phyloP scores from a whole-genome alignment of 2,797 vertebrate genomes.

The Benthosema pterotum region DNA sequence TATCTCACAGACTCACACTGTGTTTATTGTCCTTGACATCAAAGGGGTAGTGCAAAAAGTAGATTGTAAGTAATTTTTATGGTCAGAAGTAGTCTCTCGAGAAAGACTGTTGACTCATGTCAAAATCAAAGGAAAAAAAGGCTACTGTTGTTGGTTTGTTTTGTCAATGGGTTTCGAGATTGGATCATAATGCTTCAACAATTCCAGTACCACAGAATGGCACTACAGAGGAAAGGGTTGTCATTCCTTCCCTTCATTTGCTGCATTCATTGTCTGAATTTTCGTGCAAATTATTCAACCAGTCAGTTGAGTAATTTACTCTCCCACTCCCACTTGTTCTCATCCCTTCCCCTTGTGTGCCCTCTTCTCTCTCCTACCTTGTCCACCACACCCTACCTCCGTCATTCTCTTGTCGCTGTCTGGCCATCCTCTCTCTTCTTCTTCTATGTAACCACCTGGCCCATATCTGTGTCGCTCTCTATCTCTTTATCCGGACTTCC shows the following conservation, averaged over 20 bases:
- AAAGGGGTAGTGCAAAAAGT: neutral
- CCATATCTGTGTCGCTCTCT: neutral
- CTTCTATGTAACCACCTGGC: neutral
- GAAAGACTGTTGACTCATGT: too few species aligned
- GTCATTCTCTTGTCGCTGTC: neutral
- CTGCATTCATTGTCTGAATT: conserved; percentile 28
- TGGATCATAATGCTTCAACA: neutral
- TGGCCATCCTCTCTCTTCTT: too few species aligned
- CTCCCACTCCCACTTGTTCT: conserved; percentile 24
- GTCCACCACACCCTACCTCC: neutral
- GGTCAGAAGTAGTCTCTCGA: neutral
- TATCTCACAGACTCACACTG: too few species aligned
- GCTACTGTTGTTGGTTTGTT: too few species aligned
- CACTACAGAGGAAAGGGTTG: neutral
- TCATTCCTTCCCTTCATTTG: conserved; percentile 12
- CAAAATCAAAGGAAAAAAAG: too few species aligned
- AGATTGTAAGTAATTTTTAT: too few species aligned
- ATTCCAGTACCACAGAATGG: neutral
- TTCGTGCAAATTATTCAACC: conserved; percentile 44
- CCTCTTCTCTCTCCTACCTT: neutral
- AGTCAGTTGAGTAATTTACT: conserved; percentile 43
- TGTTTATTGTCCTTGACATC: too few species aligned
- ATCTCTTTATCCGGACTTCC: too few species aligned
- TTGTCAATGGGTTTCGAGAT: too few species aligned
- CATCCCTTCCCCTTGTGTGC: neutral